phyloP scores from a whole-genome alignment of 2,113 vertebrate genomes.

The Benitochromis conjunctus region DNA sequence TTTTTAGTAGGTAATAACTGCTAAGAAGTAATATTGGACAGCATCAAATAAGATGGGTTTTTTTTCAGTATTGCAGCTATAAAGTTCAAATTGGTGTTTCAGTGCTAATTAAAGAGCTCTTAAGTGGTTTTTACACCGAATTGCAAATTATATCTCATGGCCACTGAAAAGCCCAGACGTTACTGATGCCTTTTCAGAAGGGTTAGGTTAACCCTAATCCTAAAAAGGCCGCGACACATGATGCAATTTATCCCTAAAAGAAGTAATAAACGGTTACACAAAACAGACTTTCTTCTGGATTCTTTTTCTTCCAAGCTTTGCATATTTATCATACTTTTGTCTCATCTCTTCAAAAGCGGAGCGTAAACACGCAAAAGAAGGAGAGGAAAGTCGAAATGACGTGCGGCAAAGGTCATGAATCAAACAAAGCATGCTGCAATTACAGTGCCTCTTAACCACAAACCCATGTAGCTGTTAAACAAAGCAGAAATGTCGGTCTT shows the following conservation, averaged over 20 bases:
- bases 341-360: background rate
- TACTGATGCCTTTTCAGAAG: background rate
- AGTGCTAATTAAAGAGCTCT: background rate
- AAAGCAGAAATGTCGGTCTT: conserved; percentile 20
- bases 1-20: background rate
- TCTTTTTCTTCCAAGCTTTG: background rate
- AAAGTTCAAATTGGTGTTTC: background rate
- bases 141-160: background rate
- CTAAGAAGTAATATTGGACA: background rate
- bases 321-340: background rate
- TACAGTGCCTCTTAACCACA: background rate
- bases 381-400: background rate
- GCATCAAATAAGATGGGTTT: background rate
- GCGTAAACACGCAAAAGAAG: background rate
- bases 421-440: background rate
- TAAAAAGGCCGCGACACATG: background rate
- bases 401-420: background rate
- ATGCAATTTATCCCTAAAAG: background rate
- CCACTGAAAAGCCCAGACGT: background rate
- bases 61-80: background rate
- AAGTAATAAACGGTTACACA: background rate
- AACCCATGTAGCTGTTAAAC: conserved; percentile 9
- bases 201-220: background rate
- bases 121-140: background rate
- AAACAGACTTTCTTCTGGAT: background rate